Evolutionary conservation across 1,140 invertebrate genomes (phyloP).

Genomic region (Periplaneta americana): DNA sequence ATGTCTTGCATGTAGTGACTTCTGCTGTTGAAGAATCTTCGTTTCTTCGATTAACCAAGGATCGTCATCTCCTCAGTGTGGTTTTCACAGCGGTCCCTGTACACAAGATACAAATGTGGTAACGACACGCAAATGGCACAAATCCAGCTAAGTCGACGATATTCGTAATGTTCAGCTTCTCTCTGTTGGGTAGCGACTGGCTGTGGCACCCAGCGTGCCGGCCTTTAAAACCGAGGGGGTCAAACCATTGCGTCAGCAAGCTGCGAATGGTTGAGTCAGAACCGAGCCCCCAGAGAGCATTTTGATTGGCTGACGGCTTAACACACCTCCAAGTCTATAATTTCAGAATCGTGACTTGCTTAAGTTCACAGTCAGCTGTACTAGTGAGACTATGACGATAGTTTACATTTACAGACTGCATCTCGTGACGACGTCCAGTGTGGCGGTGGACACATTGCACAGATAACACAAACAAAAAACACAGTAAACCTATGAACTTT

Average conservation of each 20-base stretch:
- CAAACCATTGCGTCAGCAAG: not conserved
- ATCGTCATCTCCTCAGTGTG: not conserved
- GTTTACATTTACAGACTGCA: not conserved
- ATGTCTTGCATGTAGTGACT: not conserved
- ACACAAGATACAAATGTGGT: not conserved
- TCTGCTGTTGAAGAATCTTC: not conserved
- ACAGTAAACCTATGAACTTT: no score
- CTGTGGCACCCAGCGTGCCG: not conserved
- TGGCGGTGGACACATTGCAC: no score
- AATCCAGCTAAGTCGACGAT: not conserved
- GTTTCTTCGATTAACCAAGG: no score
- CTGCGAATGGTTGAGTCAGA: not conserved
- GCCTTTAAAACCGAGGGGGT: not conserved
- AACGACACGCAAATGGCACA: not conserved
- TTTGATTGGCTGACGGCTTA: not conserved
- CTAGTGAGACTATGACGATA: not conserved
- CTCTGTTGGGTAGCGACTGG: not conserved
- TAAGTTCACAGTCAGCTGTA: not conserved
- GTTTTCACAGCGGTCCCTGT: not conserved
- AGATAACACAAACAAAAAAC: no score
- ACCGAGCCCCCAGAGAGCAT: not conserved
- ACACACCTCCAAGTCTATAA: not conserved
- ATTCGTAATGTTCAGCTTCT: no score
- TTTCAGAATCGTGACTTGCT: not conserved
- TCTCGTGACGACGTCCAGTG: no score